These are phyloP conservation scores for Iphiclides podalirius DNA, from an alignment of 2,888 invertebrate genomes.

Conservation along the genomic window DNA sequence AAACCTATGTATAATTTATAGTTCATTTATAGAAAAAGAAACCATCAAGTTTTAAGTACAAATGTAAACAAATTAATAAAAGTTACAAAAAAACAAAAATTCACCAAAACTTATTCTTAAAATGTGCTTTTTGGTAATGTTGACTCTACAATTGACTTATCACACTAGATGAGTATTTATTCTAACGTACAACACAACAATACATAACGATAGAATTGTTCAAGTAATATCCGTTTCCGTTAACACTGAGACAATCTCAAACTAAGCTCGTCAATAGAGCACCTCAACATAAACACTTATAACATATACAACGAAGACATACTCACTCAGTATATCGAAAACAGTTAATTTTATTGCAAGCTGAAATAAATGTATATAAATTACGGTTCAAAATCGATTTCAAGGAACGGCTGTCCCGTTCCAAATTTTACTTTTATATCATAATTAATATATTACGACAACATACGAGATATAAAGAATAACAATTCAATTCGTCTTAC, in stretches of 20 bases:
- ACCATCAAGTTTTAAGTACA: not conserved
- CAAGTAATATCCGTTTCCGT: not conserved
- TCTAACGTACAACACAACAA: not conserved
- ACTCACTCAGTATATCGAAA: not conserved
- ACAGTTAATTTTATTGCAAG: not conserved
- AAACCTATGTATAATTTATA: not conserved
- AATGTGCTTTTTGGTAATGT: not conserved
- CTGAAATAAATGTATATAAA: not conserved
- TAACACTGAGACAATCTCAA: slow-evolving; percentile 1
- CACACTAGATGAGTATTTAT: slow-evolving; percentile 10
- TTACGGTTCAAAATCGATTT: not conserved
- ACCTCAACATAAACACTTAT: slow-evolving; percentile 4
- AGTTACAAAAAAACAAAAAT: not conserved
- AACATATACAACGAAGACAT: not conserved
- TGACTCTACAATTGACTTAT: slow-evolving; percentile 5
- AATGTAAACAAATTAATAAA: not conserved
- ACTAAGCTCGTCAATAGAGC: slow-evolving; percentile 14
- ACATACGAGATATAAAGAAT: too few species aligned
- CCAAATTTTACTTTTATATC: too few species aligned
- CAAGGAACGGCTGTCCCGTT: not conserved
- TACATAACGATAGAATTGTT: not conserved
- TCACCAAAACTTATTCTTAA: not conserved
- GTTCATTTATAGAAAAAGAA: not conserved
- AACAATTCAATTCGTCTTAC: not conserved
- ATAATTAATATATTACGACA: too few species aligned